phyloP scores from a whole-genome alignment of 2,797 vertebrate species.

The Pantherophis vulpinus region DNA sequence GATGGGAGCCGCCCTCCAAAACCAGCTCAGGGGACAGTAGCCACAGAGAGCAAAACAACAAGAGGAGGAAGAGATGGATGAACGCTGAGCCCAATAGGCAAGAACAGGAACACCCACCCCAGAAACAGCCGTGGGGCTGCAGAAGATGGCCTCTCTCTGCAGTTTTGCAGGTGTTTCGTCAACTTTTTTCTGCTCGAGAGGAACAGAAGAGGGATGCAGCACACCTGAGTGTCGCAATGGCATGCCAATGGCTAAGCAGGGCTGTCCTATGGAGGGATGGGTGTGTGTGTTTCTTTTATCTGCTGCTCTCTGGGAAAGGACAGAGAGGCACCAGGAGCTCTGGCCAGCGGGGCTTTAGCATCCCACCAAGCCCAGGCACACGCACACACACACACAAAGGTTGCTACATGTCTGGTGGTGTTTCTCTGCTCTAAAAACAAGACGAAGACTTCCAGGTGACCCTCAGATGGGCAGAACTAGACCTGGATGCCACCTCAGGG shows the following conservation, averaged over 20 bases:
- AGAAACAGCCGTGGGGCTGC: neutral
- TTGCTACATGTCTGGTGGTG: neutral
- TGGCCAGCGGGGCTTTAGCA: neutral
- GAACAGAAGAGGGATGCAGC: neutral
- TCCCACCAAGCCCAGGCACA: neutral
- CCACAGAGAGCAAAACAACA: neutral
- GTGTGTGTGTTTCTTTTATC: no score
- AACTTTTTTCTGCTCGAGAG: no score
- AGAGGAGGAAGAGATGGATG: no score
- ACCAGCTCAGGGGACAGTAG: neutral
- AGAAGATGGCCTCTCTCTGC: neutral
- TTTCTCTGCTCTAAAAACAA: neutral
- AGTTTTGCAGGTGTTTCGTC: neutral
- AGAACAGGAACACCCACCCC: neutral
- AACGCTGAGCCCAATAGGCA: neutral
- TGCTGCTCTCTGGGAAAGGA: neutral
- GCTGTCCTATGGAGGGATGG: neutral
- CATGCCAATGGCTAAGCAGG: neutral
- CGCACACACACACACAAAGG: neutral
- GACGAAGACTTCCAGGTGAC: neutral
- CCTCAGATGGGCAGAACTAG: neutral
- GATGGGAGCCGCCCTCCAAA: neutral
- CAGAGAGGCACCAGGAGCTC: neutral
- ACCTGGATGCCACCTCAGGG: neutral
- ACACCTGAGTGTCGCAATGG: fast-evolving